Conservation (phyloP, 1,140 invertebrate species). For the Zaprionus vittiger region DNA sequence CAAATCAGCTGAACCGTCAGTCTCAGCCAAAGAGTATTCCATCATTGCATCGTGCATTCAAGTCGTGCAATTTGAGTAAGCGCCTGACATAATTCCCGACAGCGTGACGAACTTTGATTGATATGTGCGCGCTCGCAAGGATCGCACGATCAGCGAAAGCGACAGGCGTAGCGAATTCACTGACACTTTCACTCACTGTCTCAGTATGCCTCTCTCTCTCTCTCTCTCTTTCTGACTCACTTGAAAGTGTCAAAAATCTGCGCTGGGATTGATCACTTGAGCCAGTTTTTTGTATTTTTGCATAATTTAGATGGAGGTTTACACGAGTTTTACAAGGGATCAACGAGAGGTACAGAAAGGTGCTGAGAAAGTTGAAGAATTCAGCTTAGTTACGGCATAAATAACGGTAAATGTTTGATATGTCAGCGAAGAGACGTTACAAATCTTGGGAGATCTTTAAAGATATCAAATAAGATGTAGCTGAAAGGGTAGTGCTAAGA, state of each 20-base stretch:
- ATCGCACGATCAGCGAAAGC: constrained; percentile 49
- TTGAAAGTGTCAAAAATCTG: constrained; percentile 63
- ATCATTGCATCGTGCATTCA: constrained; percentile 31
- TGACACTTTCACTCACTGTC: constrained; percentile 48
- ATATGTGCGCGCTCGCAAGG: constrained; percentile 61
- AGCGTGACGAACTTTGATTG: constrained; percentile 84
- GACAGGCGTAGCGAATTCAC: constrained; percentile 71
- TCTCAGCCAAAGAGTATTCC: constrained; percentile 31
- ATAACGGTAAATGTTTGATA: background rate
- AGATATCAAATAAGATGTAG: background rate
- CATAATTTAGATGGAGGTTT: constrained; percentile 70
- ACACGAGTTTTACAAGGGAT: constrained; percentile 71
- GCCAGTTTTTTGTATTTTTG: constrained; percentile 52
- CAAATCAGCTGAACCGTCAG: constrained; percentile 61
- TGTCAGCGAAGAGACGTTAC: background rate
- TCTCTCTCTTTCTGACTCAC: constrained; percentile 32
- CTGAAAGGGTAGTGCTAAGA: background rate
- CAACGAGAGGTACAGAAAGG: constrained; percentile 21
- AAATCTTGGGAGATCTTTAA: background rate
- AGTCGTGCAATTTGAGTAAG: constrained; percentile 80
- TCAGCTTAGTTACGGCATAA: background rate
- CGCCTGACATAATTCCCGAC: constrained; percentile 83
- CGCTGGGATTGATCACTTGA: constrained; percentile 73
- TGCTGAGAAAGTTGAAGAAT: constrained; percentile 45
- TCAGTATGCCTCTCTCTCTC: constrained; percentile 7